Base-by-base conservation (phyloP, 2,113 vertebrate genomes). In the Syngnathus floridae region DNA sequence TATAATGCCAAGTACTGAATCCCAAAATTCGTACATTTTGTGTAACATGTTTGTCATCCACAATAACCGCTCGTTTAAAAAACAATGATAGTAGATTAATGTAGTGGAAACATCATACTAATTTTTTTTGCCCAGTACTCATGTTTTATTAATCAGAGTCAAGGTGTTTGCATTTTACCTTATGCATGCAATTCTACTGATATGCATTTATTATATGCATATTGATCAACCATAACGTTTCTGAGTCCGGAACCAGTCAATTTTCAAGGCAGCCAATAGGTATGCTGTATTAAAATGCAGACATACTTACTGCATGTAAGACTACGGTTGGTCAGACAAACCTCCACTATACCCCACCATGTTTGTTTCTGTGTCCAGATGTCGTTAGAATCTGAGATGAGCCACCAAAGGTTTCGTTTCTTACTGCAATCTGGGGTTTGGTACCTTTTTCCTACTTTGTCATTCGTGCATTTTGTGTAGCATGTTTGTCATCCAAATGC, bases 391-490 rank as follows among this genome's bases (percentile, higher is more conserved):
- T 89, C 88, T 86, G 88, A 89, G 88, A 86, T 89, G 88, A 89
- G 82, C 88, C 85, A 89, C 85, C 88, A 86, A 88, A 89, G 88
- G 88, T 88, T 88, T 88, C 87, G 86, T 90, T 88, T 88, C 86
- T 88, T 88, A 88, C 87, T 87, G 62, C 88, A 88, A 83, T 87
- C 86, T 77, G 87, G 87, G 86, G 87, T 87, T 88, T 88, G 87
- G 76, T 79, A 87, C 80, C 66, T 87, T 85, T 83, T 82, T 87
- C 67, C 72, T 85, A 82, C 72, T 81, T 41, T 61, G 70, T 75
- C 66, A 79, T 82, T 74, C 58, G 56, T 75, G 70, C 84, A 80
- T 88, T 62, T 86, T 83, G 84, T 88, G 85, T 58, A 78, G 88
- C 85, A 88, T 88, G 88, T 66, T 81, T 69, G 41, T 80, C 65